Percentiles rank a stretch among this genome's conserved stretches.
phyloP scores from a whole-genome alignment of 2,797 vertebrate species.

The Sebastolobus altivelis region DNA sequence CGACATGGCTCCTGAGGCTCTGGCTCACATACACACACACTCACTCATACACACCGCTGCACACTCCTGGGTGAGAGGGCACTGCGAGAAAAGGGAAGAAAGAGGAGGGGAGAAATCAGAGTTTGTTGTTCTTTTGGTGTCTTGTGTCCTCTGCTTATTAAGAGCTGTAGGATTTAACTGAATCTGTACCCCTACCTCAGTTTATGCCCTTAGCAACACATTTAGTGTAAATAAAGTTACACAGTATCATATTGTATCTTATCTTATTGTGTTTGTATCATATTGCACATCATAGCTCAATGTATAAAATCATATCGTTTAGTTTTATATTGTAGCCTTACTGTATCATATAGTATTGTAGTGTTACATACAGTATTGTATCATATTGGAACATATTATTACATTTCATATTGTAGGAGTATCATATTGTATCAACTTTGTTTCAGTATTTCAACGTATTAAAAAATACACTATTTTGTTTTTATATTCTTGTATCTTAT shows the following conservation, averaged over 20 bases:
- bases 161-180: not conserved
- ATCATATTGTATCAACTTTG: no score
- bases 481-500: no score
- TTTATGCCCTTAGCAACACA: not conserved
- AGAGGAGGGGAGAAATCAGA: not conserved
- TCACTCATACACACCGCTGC: constrained; percentile 66
- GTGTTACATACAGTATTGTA: not conserved
- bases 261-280: not conserved
- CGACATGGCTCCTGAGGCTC: constrained; percentile 82
- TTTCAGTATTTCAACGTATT: no score
- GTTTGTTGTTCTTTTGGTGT: not conserved
- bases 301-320: not conserved
- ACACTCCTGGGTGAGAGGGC: constrained; percentile 63
- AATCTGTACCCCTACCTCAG: not conserved
- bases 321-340: not conserved
- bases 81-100: constrained; percentile 37
- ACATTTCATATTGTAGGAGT: no score
- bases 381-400: not conserved
- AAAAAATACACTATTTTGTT: no score
- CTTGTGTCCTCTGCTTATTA: not conserved
- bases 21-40: constrained; percentile 68
- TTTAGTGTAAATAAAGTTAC: not conserved
- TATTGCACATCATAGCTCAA: no score
- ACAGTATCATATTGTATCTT: not conserved
- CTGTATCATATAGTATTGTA: not conserved